Evolutionary conservation across 2,888 invertebrate genomes (phyloP), one percentile per base, ranked within the genome.

Genomic region (Plutella xylostella): DNA sequence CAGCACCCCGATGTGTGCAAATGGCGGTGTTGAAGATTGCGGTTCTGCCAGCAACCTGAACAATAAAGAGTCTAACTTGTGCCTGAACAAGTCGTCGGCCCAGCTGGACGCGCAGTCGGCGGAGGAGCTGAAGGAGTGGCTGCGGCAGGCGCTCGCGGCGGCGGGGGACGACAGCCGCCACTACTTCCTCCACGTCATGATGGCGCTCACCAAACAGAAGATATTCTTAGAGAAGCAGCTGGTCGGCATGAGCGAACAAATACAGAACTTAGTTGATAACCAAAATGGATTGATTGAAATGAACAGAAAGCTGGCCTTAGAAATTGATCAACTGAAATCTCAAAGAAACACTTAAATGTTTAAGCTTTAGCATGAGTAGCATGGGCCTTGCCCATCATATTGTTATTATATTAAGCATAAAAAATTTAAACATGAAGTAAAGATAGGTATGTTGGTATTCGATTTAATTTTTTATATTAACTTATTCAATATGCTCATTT

Each of bases 191-290:
- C 74, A 76, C 45, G 68, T 80, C n/a, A 82, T 80, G 74, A 77
- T 84, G 77, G 75, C 73, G 21, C 59, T 84, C 15, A 83, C 83
- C 1, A 85, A 84, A 54, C 82, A 83, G 48, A 77, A 80, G 48
- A 50, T 85, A 47, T 82, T 67, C 61, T 61, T 84, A 40, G 82
- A 84, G 48, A 83, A 83, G 46, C 75, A 83, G 47, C 54, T 85
- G 21, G 43, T 58, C 3, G 58, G 52, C 1, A 65, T 84, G 63
- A 68, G 56, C 51, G 66, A 71, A 12, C 72, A 79, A 52, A 63
- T 85, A 47, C 61, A 73, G 41, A 61, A 56, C 46, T 57, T 82
- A 48, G 57, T 67, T 34, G 68, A 72, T 42, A 76, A 72, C 51
- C 80, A 84, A 55, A 73, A 68, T 52, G 65, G 67, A 41, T 63